phyloP scores from a whole-genome alignment of 2,888 invertebrate genomes.

The Rhorus exstirpatorius region DNA sequence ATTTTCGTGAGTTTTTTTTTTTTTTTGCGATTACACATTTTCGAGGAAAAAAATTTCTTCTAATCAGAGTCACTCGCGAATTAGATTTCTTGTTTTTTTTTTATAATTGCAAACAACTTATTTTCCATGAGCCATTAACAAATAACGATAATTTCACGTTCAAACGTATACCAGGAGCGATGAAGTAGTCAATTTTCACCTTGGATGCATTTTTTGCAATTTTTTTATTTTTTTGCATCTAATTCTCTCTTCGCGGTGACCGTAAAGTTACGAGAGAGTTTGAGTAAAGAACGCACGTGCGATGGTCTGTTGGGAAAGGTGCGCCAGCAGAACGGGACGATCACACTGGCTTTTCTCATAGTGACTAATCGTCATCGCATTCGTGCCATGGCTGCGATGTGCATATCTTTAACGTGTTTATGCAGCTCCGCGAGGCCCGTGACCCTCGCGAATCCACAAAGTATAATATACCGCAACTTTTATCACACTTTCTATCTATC shows the following conservation, averaged over 20 bases:
- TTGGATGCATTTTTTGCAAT: too few relatives aligned
- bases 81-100: too few relatives aligned
- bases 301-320: slow-evolving; percentile 44
- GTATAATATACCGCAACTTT: not conserved
- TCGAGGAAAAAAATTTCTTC: too few relatives aligned
- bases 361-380: slow-evolving; percentile 69
- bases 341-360: slow-evolving; percentile 49
- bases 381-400: slow-evolving; percentile 68
- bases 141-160: too few relatives aligned
- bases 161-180: too few relatives aligned
- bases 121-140: too few relatives aligned
- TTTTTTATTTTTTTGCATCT: slow-evolving; percentile 28
- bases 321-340: slow-evolving; percentile 54
- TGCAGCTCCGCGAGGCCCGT: slow-evolving; percentile 47
- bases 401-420: slow-evolving; percentile 49
- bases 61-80: too few relatives aligned
- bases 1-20: not conserved
- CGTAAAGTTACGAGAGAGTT: too few relatives aligned
- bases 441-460: slow-evolving; percentile 64
- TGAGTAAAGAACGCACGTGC: slow-evolving; percentile 50
- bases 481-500: slow-evolving; percentile 35
- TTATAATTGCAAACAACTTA: too few relatives aligned
- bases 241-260: slow-evolving; percentile 20
- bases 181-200: too few relatives aligned
- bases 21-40: not conserved